A percentile compares a stretch with the other conserved stretches of the same genome.
phyloP scores from a whole-genome alignment of 2,888 invertebrate genomes.

The Gortyna flavago region DNA sequence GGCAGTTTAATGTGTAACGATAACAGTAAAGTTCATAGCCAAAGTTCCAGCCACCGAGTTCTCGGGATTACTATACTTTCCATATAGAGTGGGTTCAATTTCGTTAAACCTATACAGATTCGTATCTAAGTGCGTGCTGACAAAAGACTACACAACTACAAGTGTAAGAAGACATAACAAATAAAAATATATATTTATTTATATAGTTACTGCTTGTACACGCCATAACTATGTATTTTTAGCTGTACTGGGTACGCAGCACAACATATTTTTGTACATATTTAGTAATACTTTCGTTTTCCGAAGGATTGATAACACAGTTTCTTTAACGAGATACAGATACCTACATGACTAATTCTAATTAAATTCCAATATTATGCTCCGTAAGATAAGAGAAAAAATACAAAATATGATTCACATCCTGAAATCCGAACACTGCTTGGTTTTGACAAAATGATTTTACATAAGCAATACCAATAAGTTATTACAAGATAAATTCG shows the following conservation, averaged over 20 bases:
- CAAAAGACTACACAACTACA: constrained; percentile 64
- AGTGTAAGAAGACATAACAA: constrained; percentile 67
- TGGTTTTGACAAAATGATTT: not conserved
- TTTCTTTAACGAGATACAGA: constrained; percentile 19
- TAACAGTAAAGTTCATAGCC: constrained; percentile 89
- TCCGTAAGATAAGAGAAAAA: constrained; percentile 3
- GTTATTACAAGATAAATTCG: constrained; percentile 30
- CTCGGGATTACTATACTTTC: constrained; percentile 84
- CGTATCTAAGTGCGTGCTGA: constrained; percentile 76
- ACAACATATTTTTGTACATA: constrained; percentile 8
- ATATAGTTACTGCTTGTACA: constrained; percentile 40
- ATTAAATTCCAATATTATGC: constrained; percentile 1
- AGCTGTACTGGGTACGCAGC: constrained; percentile 17
- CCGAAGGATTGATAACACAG: not conserved
- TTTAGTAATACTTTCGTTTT: constrained; percentile 4
- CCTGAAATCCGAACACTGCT: constrained; percentile 2
- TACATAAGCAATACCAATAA: constrained; percentile 32
- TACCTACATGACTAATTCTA: not conserved
- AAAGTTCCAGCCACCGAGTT: constrained; percentile 84
- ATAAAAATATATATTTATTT: constrained; percentile 60
- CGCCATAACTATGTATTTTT: constrained; percentile 23
- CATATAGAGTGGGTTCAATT: constrained; percentile 84
- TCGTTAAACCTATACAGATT: constrained; percentile 83
- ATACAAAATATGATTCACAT: constrained; percentile 4
- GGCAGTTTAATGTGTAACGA: constrained; percentile 85